phyloP scores from a whole-genome alignment of 2,797 vertebrate species.

The Neomorphus geoffroyi region DNA sequence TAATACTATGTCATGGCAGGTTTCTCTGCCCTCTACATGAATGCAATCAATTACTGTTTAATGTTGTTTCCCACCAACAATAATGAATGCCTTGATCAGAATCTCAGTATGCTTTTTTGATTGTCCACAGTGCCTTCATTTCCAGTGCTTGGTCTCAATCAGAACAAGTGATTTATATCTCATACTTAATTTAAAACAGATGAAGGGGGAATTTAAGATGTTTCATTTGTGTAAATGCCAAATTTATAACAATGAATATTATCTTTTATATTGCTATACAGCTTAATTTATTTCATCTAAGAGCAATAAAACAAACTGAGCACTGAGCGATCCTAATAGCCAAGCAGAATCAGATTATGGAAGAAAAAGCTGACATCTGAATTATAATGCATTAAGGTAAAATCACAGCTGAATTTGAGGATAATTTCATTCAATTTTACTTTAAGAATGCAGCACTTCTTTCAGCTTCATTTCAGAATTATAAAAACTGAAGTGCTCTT shows the following conservation, averaged over 20 bases:
- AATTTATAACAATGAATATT: slow-evolving; percentile 53
- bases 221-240: slow-evolving; percentile 23
- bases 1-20: not conserved
- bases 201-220: slow-evolving; percentile 37
- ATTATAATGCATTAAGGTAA: slow-evolving; percentile 53
- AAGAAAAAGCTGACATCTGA: slow-evolving; percentile 49
- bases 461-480: not conserved
- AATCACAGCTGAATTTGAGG: slow-evolving; percentile 41
- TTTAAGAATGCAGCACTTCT: not conserved
- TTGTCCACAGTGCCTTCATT: slow-evolving; percentile 7
- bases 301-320: slow-evolving; percentile 54
- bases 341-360: slow-evolving; percentile 47
- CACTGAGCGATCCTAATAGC: slow-evolving; percentile 29
- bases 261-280: slow-evolving; percentile 25
- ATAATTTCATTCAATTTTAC: slow-evolving; percentile 35
- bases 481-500: not conserved
- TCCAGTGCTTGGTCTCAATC: slow-evolving; percentile 21
- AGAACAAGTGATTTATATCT: slow-evolving; percentile 49
- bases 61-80: not conserved
- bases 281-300: slow-evolving; percentile 59
- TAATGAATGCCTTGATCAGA: slow-evolving; percentile 31
- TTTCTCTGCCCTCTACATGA: not conserved
- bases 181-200: slow-evolving; percentile 60
- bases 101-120: not conserved
- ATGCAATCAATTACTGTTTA: slow-evolving; percentile 25